Evolutionary conservation across 2,797 vertebrate genomes (phyloP), one percentile per base, ranked within the genome.

Genomic region (Ciconia nigra): DNA sequence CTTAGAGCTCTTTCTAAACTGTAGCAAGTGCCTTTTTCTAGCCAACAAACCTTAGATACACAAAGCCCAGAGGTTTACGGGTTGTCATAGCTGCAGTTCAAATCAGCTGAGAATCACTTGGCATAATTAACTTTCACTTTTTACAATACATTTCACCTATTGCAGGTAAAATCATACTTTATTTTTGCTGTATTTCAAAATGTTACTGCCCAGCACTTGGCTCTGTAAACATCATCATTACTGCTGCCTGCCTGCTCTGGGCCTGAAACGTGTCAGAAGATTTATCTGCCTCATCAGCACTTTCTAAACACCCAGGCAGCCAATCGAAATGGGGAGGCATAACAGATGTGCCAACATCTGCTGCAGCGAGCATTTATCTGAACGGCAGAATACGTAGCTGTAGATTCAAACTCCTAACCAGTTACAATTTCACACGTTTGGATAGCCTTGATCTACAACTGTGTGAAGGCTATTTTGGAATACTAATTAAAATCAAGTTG

Each of bases 331-430:
- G 55, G 86, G 93, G 58, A 87, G 59, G 90, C 70, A 93, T 67
- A 96, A 95, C 96, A 98, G 96, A 96, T 97, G 96, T 94, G 92
- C 44, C 85, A 93, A 81, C 97, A 97, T 95, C 95, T 97, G 95
- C 82, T 97, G 76, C 47, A 70, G 78, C 8, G 12, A 94, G 83
- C 63, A 71, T 93, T 96, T 94, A 95, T 95, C 91, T 93, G 76
- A 87, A 65, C 80, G 87, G 67, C 46, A 73, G 49, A 94, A 96
- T 31, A 80, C 8, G 29, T 26, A 90, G 74, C 57, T 73, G 67
- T 44, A 83, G 65, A 85, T 89, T 76, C 72, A 93, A 90, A 86
- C 51, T 87, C 85, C 73, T 83, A 89, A 76, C 58, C 44, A 73
- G 58, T 52, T 49, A 94, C 57, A 87, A 47, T 39, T 89, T 44